Percentiles rank a stretch among this genome's conserved stretches.
Evolutionary conservation across 1,140 invertebrate species (phyloP).

Genomic region (Brachionus paranguensis): DNA sequence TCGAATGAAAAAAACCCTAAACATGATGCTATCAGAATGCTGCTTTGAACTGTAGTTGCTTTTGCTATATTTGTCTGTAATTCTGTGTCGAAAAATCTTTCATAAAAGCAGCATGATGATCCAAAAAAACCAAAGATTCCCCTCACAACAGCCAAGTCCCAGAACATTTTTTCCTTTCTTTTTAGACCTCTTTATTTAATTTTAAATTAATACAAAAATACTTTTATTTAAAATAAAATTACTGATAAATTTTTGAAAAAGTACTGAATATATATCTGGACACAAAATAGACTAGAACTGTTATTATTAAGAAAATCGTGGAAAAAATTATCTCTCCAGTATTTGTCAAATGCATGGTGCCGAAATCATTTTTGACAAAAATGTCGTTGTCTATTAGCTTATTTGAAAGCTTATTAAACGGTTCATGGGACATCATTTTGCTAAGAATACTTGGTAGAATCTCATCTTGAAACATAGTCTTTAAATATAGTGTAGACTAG

Average conservation of each 20-base stretch:
- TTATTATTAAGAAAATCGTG: not conserved
- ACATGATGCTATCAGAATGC: conserved; percentile 45
- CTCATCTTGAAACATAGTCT: not conserved
- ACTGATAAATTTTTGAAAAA: not conserved
- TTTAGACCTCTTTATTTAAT: conserved; percentile 40
- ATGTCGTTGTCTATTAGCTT: not conserved
- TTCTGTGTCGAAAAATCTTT: conserved; percentile 44
- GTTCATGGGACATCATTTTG: conserved; percentile 11
- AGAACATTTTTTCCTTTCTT: conserved; percentile 49
- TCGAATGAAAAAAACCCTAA: conserved; percentile 52
- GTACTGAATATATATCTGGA: not conserved
- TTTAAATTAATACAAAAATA: not conserved
- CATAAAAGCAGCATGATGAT: conserved; percentile 45
- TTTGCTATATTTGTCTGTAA: conserved; percentile 46
- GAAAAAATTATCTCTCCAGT: not conserved
- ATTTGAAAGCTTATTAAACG: not conserved
- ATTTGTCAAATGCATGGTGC: not conserved
- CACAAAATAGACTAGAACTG: not conserved
- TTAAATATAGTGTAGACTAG: not conserved
- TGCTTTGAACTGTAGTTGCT: conserved; percentile 44
- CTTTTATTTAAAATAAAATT: not conserved
- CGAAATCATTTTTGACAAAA: conserved; percentile 16
- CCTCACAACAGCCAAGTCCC: conserved; percentile 47
- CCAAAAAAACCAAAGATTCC: conserved; percentile 47
- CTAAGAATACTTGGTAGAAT: not conserved